Conservation (phyloP, 1,140 invertebrate genomes). For the Scaptomyza pallida region DNA sequence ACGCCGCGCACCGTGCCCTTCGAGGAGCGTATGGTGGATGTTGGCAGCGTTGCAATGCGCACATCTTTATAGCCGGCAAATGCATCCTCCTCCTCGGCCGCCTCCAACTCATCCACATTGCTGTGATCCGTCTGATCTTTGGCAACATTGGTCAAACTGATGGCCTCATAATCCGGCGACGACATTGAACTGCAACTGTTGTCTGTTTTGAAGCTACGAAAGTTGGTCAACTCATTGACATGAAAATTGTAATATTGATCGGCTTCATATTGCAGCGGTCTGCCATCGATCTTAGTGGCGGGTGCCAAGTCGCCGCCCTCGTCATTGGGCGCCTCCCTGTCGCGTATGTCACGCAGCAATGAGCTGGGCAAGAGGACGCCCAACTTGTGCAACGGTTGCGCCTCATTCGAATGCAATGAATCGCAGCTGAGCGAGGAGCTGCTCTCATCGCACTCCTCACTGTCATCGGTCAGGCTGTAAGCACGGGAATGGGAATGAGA, state of each 20-base stretch:
- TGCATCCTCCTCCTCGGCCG: slow-evolving; percentile 84
- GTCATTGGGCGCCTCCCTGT: slow-evolving; percentile 23
- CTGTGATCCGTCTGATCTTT: slow-evolving; percentile 21
- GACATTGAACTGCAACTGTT: slow-evolving; percentile 56
- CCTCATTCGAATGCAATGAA: slow-evolving; percentile 73
- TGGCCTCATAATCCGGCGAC: slow-evolving; percentile 33
- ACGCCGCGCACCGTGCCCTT: slow-evolving; percentile 96
- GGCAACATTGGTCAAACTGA: slow-evolving; percentile 64
- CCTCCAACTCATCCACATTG: not conserved
- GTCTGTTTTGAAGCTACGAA: slow-evolving; percentile 86
- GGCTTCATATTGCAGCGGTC: slow-evolving; percentile 86
- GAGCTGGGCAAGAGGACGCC: slow-evolving; percentile 59
- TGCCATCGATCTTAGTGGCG: slow-evolving; percentile 64
- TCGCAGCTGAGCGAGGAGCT: slow-evolving; percentile 79
- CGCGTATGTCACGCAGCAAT: slow-evolving; percentile 69
- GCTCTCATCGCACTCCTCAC: slow-evolving; percentile 77
- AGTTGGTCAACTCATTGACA: slow-evolving; percentile 87
- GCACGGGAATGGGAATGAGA: slow-evolving; percentile 85
- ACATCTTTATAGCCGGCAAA: slow-evolving; percentile 93
- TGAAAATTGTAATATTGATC: slow-evolving; percentile 93
- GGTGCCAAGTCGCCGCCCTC: not conserved
- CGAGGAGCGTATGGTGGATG: slow-evolving; percentile 91
- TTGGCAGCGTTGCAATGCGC: slow-evolving; percentile 86
- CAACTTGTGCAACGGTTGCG: slow-evolving; percentile 21
- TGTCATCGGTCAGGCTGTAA: slow-evolving; percentile 82